Percentiles rank a stretch among this genome's conserved stretches.
Evolutionary conservation across 2,888 invertebrate species (phyloP).

Genomic region (Endotricha flammealis): DNA sequence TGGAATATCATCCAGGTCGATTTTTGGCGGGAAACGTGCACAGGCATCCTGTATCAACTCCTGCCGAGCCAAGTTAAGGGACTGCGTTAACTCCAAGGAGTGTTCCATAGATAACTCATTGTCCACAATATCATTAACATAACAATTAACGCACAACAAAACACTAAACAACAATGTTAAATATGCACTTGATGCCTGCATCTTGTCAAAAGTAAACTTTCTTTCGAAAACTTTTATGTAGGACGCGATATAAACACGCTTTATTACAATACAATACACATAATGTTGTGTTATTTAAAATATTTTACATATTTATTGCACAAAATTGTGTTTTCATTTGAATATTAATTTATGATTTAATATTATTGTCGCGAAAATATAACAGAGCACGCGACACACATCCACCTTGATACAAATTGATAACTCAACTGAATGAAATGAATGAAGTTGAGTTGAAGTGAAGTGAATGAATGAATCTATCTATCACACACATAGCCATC

Average conservation of each 20-base stretch:
- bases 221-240: slow-evolving; percentile 55
- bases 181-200: slow-evolving; percentile 38
- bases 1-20: slow-evolving; percentile 62
- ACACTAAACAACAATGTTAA: slow-evolving; percentile 42
- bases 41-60: slow-evolving; percentile 81
- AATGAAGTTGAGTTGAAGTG: slow-evolving; percentile 1
- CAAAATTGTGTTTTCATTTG: neutral
- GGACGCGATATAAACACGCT: slow-evolving; percentile 33
- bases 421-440: slow-evolving; percentile 13
- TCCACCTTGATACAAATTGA: slow-evolving; percentile 10
- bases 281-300: no score
- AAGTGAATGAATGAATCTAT: no score
- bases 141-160: slow-evolving; percentile 45
- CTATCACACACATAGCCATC: no score
- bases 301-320: no score
- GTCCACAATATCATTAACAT: slow-evolving; percentile 42
- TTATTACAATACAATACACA: neutral
- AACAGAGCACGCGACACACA: slow-evolving; percentile 4
- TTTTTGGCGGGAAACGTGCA: slow-evolving; percentile 63
- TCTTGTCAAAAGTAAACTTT: slow-evolving; percentile 53
- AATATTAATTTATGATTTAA: neutral
- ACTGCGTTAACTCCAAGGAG: slow-evolving; percentile 79
- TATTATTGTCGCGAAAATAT: neutral
- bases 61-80: slow-evolving; percentile 80
- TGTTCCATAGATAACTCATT: slow-evolving; percentile 46